Conservation (phyloP, 1,140 invertebrate genomes). For the Anastrepha obliqua region DNA sequence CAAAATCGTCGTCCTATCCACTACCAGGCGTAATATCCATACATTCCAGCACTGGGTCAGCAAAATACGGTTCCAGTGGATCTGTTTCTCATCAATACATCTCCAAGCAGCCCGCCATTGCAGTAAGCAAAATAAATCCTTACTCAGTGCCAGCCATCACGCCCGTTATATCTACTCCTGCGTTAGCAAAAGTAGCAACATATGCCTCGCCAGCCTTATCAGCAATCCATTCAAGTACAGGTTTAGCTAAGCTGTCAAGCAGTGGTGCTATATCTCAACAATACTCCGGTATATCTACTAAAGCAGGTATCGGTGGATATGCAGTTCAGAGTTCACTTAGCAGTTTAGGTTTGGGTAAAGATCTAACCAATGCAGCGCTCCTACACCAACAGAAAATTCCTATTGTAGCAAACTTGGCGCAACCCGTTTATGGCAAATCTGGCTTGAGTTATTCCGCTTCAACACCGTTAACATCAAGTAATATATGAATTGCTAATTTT, state of each 20-base stretch:
- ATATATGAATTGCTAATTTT: neutral
- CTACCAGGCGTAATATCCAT: neutral
- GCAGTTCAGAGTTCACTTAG: slow-evolving; percentile 57
- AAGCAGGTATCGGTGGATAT: slow-evolving; percentile 24
- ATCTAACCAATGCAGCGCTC: neutral
- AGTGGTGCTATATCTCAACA: slow-evolving; percentile 48
- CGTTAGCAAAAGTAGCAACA: slow-evolving; percentile 60
- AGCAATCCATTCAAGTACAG: neutral
- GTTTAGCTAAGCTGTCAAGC: neutral
- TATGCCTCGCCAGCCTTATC: slow-evolving; percentile 52
- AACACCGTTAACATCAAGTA: slow-evolving; percentile 19
- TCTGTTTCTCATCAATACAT: slow-evolving; percentile 53
- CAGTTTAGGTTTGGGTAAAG: slow-evolving; percentile 56
- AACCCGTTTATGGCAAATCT: neutral
- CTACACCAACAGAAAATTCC: neutral
- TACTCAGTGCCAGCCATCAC: slow-evolving; percentile 55
- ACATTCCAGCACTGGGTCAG: neutral
- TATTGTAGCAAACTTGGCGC: neutral
- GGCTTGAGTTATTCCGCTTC: slow-evolving; percentile 10
- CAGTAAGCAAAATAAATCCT: slow-evolving; percentile 41
- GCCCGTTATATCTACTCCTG: slow-evolving; percentile 58
- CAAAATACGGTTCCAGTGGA: slow-evolving; percentile 16
- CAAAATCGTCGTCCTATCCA: slow-evolving; percentile 58
- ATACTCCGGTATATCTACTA: slow-evolving; percentile 27
- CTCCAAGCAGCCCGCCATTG: slow-evolving; percentile 33